Evolutionary conservation across 2,113 vertebrate species (phyloP), one percentile per base, ranked within the genome.

Genomic region (Elachura formosa): DNA sequence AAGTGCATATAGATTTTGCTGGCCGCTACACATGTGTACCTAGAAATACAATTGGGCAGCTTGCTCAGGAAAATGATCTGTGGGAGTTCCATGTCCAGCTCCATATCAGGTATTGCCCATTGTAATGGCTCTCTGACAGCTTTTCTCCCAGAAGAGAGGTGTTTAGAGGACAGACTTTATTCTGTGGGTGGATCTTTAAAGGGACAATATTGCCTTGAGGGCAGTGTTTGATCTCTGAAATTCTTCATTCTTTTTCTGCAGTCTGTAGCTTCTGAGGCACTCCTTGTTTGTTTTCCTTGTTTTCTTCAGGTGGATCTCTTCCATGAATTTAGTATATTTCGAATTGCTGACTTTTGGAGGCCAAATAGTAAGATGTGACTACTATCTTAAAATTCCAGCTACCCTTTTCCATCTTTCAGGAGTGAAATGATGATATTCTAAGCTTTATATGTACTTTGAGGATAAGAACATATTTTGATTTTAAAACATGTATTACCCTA

Each of bases 31-130:
- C 0, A 0, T n/a, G 8, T 49, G 38, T 58, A 26, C 64, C 48
- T 63, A 8, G 45, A 89, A 51, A 41, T 67, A 43, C 4, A 0
- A 0, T 25, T 55, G 51, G 25, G 6, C 1, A 5, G 4, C 33
- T 68, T 76, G 36, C 31, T 76, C 49, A 38, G 71, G 23, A 64
- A 29, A n/a, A n/a, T 91, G 54, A 73, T 43, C 49, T 34, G 28
- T 55, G 40, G 33, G 16, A 76, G 25, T 89, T 87, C 49, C 28
- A 5, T 34, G 36, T 61, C 31, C 64, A 67, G 48, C 31, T 51
- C 43, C 0, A 0, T 52, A 15, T 76, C 45, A 18, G 23, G 14
- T 73, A 33, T n/a, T 89, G 36, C 69, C 33, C 68, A 12, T 80
- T 45, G 16, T 36, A 61, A 49, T 79, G 80, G 29, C 36, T 75